phyloP scores from a whole-genome alignment of 2,888 invertebrate genomes.

The Drosophila tripunctata region DNA sequence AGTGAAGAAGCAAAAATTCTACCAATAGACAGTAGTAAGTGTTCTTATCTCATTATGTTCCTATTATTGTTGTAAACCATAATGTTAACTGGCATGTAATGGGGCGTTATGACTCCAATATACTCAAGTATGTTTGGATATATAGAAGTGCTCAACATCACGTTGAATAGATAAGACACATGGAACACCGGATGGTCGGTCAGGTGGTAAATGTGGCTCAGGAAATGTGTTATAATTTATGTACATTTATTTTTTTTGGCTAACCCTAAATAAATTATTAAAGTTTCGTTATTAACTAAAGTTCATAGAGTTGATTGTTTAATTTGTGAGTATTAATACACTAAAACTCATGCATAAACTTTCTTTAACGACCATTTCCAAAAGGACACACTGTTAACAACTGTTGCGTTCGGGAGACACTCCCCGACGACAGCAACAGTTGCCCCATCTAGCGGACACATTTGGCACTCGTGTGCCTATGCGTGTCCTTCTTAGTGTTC shows the following conservation, averaged over 20 bases:
- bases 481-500: conserved; percentile 45
- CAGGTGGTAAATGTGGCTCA: conserved; percentile 6
- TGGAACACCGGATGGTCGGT: not conserved
- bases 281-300: not conserved
- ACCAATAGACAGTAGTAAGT: too few species aligned
- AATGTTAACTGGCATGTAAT: conserved; percentile 1
- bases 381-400: conserved; percentile 1
- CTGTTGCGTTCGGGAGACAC: conserved; percentile 44
- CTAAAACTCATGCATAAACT: not conserved
- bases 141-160: conserved; percentile 1
- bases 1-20: too few species aligned
- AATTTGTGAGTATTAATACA: not conserved
- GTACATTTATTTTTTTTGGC: not conserved
- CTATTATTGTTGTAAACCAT: conserved; percentile 12
- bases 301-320: too few species aligned
- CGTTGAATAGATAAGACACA: conserved; percentile 7
- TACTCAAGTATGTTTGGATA: not conserved
- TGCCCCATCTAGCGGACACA: conserved; percentile 19
- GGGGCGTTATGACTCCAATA: conserved; percentile 6
- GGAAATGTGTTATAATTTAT: not conserved
- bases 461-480: conserved; percentile 20
- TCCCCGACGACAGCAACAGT: conserved; percentile 69
- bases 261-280: not conserved
- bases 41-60: conserved; percentile 5
- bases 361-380: not conserved